A percentile compares a stretch with the other conserved stretches of the same genome.
phyloP scores from a whole-genome alignment of 1,140 invertebrate genomes.

The Tetragnatha versicolor region DNA sequence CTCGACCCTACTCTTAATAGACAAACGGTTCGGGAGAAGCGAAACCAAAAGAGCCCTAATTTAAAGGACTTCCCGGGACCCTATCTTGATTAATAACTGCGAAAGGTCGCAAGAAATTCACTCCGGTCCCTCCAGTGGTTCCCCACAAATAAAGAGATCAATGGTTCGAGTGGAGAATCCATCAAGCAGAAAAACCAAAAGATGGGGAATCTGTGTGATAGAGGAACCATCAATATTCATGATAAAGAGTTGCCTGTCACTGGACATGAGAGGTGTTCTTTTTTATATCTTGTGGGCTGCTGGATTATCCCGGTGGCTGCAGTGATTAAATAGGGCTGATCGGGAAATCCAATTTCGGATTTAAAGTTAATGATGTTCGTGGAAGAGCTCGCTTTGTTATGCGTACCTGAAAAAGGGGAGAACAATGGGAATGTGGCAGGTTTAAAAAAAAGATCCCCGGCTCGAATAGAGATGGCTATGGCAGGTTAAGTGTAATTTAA shows the following conservation, averaged over 20 bases:
- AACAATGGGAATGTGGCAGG: no score
- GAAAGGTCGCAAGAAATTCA: neutral
- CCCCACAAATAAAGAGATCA: slow-evolving; percentile 36
- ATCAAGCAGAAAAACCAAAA: slow-evolving; percentile 44
- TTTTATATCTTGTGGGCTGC: slow-evolving; percentile 5
- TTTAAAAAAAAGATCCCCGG: no score
- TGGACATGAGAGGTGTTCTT: slow-evolving; percentile 20
- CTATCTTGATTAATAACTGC: no score
- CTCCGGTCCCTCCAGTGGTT: neutral
- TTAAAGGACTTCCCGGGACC: no score
- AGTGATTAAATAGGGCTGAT: slow-evolving; percentile 33
- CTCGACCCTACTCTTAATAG: no score
- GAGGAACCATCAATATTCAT: slow-evolving; percentile 47
- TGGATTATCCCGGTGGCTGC: neutral
- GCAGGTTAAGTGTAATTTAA: no score
- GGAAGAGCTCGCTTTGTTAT: no score
- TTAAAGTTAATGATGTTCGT: slow-evolving; percentile 42
- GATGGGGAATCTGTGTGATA: neutral
- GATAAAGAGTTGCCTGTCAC: slow-evolving; percentile 41
- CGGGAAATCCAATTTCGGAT: slow-evolving; percentile 28
- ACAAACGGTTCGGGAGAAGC: no score
- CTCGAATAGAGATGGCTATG: no score
- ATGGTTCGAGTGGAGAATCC: slow-evolving; percentile 28
- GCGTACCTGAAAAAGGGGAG: no score
- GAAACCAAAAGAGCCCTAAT: no score